A percentile compares a stretch with the other conserved stretches of the same genome.
Conservation (phyloP, 2,113 vertebrate species). For the Trichechus manatus region DNA sequence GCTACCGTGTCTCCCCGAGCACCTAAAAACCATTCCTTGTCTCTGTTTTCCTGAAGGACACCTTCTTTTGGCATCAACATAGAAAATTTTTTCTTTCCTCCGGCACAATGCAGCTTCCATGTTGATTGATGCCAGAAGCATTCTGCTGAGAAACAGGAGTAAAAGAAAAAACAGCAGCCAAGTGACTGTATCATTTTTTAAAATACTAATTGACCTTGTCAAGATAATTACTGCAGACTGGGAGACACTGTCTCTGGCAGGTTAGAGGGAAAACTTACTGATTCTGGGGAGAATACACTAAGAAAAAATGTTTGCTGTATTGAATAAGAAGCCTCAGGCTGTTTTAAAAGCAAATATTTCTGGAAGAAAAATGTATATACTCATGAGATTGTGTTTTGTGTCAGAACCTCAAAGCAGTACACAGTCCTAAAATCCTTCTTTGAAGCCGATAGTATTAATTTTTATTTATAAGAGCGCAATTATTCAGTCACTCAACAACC, state of each 20-base stretch:
- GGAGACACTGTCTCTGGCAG: slow-evolving; percentile 81
- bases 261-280: slow-evolving; percentile 80
- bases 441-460: not conserved
- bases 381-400: slow-evolving; percentile 30
- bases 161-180: slow-evolving; percentile 82
- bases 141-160: slow-evolving; percentile 85
- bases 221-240: slow-evolving; percentile 88
- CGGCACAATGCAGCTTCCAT: slow-evolving; percentile 87
- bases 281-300: slow-evolving; percentile 71
- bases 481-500: slow-evolving; percentile 25
- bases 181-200: slow-evolving; percentile 82
- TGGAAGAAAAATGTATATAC: slow-evolving; percentile 53
- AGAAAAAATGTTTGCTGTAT: slow-evolving; percentile 73
- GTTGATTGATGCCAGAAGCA: slow-evolving; percentile 79
- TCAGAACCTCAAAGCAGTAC: slow-evolving; percentile 56
- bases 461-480: not conserved
- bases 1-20: slow-evolving; percentile 67
- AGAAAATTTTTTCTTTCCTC: slow-evolving; percentile 72
- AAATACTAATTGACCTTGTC: slow-evolving; percentile 88
- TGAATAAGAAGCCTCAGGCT: slow-evolving; percentile 73
- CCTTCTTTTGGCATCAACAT: slow-evolving; percentile 78
- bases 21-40: slow-evolving; percentile 27
- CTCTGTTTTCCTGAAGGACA: slow-evolving; percentile 68
- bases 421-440: slow-evolving; percentile 5
- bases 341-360: slow-evolving; percentile 76